Evolutionary conservation across 2,888 invertebrate species (phyloP).

Genomic region (Thereva unica): DNA sequence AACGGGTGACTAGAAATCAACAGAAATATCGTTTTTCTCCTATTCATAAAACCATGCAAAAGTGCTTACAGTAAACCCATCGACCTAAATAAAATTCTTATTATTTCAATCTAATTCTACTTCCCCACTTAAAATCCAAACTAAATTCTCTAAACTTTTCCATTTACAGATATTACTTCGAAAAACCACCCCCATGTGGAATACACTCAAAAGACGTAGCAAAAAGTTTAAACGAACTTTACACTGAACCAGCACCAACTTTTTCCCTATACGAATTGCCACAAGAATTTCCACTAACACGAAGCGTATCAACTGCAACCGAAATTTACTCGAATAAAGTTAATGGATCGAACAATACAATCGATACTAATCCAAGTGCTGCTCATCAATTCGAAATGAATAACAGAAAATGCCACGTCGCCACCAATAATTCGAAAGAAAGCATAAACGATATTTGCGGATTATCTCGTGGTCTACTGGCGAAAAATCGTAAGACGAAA

Average conservation of each 20-base stretch:
- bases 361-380: neutral
- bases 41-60: too few relatives aligned
- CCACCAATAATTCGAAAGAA: constrained; percentile 36
- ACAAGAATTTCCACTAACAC: constrained; percentile 54
- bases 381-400: constrained; percentile 29
- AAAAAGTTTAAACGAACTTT: constrained; percentile 57
- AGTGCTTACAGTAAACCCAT: too few relatives aligned
- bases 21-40: too few relatives aligned
- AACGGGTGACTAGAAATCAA: too few relatives aligned
- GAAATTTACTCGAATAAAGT: constrained; percentile 50
- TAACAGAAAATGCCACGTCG: constrained; percentile 41
- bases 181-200: constrained; percentile 54
- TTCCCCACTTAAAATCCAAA: neutral
- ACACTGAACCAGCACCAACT: constrained; percentile 49
- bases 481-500: constrained; percentile 51
- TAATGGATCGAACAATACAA: constrained; percentile 39
- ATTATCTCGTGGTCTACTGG: constrained; percentile 50
- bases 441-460: constrained; percentile 49
- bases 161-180: constrained; percentile 53
- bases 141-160: constrained; percentile 3
- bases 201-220: constrained; percentile 55
- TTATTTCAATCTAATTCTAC: neutral
- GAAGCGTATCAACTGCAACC: constrained; percentile 57
- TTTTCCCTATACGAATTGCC: constrained; percentile 47
- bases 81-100: too few relatives aligned